Evolutionary conservation across 2,797 vertebrate genomes (phyloP).

Genomic region (Threskiornis aethiopicus): DNA sequence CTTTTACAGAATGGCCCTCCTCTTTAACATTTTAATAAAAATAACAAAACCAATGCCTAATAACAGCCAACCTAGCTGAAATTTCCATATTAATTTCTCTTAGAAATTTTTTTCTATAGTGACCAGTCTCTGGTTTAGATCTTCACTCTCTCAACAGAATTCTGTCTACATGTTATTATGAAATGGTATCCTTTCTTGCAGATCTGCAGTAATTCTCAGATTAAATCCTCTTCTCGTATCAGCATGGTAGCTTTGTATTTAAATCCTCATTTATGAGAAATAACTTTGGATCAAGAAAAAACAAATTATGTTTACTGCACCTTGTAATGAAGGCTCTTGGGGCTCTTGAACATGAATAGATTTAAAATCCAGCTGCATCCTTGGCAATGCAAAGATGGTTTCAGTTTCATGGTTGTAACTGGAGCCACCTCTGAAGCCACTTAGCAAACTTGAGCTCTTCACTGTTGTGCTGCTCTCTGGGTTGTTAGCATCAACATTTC

Average conservation of each 20-base stretch:
- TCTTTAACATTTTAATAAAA: neutral
- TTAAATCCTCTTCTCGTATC: neutral
- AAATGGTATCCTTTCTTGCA: neutral
- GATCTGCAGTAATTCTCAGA: neutral
- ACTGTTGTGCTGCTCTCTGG: slow-evolving; percentile 85
- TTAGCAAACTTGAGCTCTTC: slow-evolving; percentile 91
- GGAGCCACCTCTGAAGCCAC: slow-evolving; percentile 90
- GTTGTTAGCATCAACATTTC: slow-evolving; percentile 94
- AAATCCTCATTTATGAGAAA: neutral
- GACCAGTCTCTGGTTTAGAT: neutral
- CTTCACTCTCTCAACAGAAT: neutral
- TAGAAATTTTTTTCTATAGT: neutral
- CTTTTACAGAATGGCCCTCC: neutral
- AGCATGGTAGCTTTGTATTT: neutral
- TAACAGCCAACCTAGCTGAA: neutral
- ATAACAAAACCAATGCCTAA: neutral
- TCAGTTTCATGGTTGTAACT: slow-evolving; percentile 98
- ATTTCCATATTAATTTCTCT: neutral
- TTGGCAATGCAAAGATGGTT: slow-evolving; percentile 96
- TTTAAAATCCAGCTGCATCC: slow-evolving; percentile 98
- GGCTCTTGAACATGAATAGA: slow-evolving; percentile 96
- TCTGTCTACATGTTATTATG: neutral
- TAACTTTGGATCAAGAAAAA: neutral
- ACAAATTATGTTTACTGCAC: slow-evolving; percentile 63
- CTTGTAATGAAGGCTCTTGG: slow-evolving; percentile 90